Percentiles rank a stretch among this genome's conserved stretches.
Conservation (phyloP, 2,888 invertebrate species). For the Lochmaea capreae region DNA sequence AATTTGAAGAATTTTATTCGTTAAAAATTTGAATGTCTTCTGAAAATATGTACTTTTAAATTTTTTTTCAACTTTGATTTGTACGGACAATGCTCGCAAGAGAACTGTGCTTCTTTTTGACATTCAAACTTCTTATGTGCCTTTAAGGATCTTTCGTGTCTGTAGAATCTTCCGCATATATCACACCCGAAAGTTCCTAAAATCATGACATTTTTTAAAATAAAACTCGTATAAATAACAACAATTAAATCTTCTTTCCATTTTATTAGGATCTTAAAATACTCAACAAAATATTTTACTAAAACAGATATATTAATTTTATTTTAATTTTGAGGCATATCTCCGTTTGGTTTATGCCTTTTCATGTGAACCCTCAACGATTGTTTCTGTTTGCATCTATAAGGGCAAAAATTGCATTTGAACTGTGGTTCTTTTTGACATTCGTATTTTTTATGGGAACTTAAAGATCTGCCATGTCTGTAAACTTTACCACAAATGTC, state of each 20-base stretch:
- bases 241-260: not conserved
- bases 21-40: slow-evolving; percentile 4
- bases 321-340: not conserved
- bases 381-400: slow-evolving; percentile 53
- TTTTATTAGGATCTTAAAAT: not conserved
- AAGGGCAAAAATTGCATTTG: slow-evolving; percentile 45
- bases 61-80: slow-evolving; percentile 34
- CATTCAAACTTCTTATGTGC: slow-evolving; percentile 39
- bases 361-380: slow-evolving; percentile 49
- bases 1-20: too few species aligned
- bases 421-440: slow-evolving; percentile 45
- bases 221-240: not conserved
- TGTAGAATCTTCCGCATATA: slow-evolving; percentile 14
- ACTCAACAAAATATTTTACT: not conserved
- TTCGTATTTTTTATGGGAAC: slow-evolving; percentile 42
- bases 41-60: slow-evolving; percentile 33
- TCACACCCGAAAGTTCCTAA: slow-evolving; percentile 3
- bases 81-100: slow-evolving; percentile 65
- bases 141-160: not conserved
- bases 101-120: slow-evolving; percentile 77
- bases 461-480: slow-evolving; percentile 35
- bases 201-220: too few species aligned
- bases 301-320: not conserved
- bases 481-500: slow-evolving; percentile 37
- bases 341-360: not conserved